These are phyloP conservation scores for Perdita meconis DNA, from an alignment of 2,888 invertebrate genomes.

Conservation along the genomic window DNA sequence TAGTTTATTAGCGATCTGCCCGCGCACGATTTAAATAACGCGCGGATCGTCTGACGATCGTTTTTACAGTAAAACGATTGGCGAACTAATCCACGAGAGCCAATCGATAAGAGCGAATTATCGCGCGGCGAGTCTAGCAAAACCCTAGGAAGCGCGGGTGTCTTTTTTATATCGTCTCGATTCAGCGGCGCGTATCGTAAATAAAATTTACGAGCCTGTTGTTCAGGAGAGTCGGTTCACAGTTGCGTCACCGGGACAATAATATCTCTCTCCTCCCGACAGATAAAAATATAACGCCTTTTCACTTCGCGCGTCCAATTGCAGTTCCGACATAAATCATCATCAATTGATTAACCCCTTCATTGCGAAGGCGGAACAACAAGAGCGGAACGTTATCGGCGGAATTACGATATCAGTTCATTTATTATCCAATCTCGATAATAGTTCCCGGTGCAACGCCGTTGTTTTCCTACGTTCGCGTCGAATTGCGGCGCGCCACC, in stretches of 20 bases:
- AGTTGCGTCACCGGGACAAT: slow-evolving; percentile 50
- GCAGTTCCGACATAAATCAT: slow-evolving; percentile 53
- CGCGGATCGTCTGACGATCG: not conserved
- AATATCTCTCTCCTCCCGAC: slow-evolving; percentile 16
- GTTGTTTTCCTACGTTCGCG: too few relatives aligned
- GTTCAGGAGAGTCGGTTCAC: slow-evolving; percentile 22
- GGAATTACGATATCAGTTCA: slow-evolving; percentile 44
- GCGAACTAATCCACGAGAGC: not conserved
- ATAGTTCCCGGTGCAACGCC: slow-evolving; percentile 1
- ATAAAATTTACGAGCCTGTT: slow-evolving; percentile 45
- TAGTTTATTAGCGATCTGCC: not conserved
- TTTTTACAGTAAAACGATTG: not conserved
- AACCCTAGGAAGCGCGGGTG: not conserved
- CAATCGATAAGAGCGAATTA: not conserved
- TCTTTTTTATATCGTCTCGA: not conserved
- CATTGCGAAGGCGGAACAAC: slow-evolving; percentile 49
- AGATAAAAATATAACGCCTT: slow-evolving; percentile 49
- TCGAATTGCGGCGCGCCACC: not conserved
- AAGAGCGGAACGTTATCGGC: slow-evolving; percentile 35
- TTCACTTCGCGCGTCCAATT: slow-evolving; percentile 49
- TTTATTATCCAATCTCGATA: slow-evolving; percentile 50
- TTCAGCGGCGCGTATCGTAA: not conserved
- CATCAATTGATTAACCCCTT: slow-evolving; percentile 52
- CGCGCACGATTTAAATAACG: not conserved
- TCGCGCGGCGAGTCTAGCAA: not conserved